Percentiles rank a stretch among this genome's conserved stretches.
Conservation (phyloP, 2,797 vertebrate genomes). For the Sebastes trivittatus region DNA sequence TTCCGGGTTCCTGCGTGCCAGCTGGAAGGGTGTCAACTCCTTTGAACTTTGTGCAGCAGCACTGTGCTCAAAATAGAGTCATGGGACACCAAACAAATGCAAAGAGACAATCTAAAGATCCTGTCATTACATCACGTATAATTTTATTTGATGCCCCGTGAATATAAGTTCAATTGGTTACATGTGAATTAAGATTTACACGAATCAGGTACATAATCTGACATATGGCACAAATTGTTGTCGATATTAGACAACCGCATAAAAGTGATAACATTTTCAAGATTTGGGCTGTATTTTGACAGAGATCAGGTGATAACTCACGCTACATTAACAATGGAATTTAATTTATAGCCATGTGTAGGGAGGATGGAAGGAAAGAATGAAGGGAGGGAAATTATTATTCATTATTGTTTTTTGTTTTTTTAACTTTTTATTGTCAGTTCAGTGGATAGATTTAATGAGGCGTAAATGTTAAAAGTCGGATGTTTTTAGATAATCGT, state of each 20-base stretch:
- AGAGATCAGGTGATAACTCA: not conserved
- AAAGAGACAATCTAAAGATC: not conserved
- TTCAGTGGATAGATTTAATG: not conserved
- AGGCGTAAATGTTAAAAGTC: not conserved
- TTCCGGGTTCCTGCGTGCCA: too few relatives aligned
- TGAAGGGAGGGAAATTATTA: not conserved
- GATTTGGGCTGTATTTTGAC: not conserved
- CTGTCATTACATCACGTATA: not conserved
- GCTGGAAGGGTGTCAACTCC: not conserved
- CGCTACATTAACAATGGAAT: not conserved
- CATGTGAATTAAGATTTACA: not conserved
- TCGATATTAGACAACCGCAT: not conserved
- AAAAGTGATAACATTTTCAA: not conserved
- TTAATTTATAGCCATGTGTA: not conserved
- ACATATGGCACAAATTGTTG: not conserved
- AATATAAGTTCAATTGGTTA: not conserved
- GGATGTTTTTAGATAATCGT: not conserved
- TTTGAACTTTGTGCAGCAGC: rapidly evolving
- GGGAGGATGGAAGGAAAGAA: not conserved
- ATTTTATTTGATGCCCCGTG: too few relatives aligned
- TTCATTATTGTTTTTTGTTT: not conserved
- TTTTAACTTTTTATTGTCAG: not conserved
- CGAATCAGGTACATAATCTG: not conserved
- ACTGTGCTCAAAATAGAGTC: not conserved
- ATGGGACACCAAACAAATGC: too few relatives aligned